A percentile compares a stretch with the other conserved stretches of the same genome.
These are phyloP conservation scores for Oxyura jamaicensis DNA, from an alignment of 2,113 vertebrate genomes.

Conservation along the genomic window DNA sequence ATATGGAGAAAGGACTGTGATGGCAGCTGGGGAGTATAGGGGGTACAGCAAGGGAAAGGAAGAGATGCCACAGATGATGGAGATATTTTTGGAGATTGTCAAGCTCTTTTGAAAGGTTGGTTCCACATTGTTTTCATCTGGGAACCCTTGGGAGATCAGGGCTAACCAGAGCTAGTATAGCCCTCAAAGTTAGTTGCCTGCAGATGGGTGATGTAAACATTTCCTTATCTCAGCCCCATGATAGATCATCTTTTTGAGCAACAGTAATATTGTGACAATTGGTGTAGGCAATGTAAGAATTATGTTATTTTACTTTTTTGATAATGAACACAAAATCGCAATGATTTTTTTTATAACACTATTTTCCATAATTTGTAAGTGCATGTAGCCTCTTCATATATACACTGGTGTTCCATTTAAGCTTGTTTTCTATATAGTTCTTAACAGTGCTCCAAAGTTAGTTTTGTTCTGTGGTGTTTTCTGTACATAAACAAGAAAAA, in stretches of 20 bases:
- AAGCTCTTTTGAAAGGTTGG: not conserved
- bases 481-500: not conserved
- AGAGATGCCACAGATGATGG: not conserved
- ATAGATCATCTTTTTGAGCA: not conserved
- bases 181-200: not conserved
- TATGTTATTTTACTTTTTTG: not conserved
- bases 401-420: not conserved
- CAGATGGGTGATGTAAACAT: not conserved
- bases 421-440: not conserved
- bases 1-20: not conserved
- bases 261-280: not conserved
- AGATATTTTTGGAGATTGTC: not conserved
- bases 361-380: not conserved
- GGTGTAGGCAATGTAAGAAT: not conserved
- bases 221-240: not conserved
- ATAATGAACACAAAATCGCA: not conserved
- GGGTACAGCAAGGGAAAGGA: not conserved
- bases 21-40: not conserved
- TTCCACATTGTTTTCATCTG: not conserved
- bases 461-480: not conserved
- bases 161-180: not conserved
- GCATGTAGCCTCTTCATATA: not conserved
- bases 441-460: not conserved
- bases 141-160: not conserved
- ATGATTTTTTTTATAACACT: not conserved